A percentile compares a stretch with the other conserved stretches of the same genome.
Evolutionary conservation across 2,888 invertebrate species (phyloP).

Genomic region (Apamea epomidion): DNA sequence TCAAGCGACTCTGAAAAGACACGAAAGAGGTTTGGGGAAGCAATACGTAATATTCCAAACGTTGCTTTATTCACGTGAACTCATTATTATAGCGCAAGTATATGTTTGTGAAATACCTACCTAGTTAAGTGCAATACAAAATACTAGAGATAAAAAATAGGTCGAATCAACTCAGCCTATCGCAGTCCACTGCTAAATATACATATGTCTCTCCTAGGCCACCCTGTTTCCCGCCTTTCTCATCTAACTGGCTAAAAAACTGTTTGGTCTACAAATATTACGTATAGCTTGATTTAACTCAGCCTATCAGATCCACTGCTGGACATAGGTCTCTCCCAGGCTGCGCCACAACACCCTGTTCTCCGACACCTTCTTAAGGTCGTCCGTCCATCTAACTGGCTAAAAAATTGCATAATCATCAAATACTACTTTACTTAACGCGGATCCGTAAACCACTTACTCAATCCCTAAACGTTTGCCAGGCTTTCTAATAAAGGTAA

Average conservation of each 20-base stretch:
- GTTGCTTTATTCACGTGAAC: background rate
- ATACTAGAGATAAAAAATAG: too few relatives aligned
- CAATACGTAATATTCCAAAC: background rate
- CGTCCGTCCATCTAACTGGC: background rate
- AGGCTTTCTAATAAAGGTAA: slow-evolving; percentile 54
- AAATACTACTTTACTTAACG: background rate
- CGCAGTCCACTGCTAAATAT: too few relatives aligned
- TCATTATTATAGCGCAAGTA: background rate
- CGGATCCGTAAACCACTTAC: slow-evolving; percentile 27
- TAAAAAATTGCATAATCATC: background rate
- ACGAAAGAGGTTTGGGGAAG: background rate
- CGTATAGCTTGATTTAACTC: too few relatives aligned
- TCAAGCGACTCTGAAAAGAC: background rate
- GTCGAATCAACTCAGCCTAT: too few relatives aligned
- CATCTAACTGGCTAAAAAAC: too few relatives aligned
- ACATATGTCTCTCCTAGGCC: too few relatives aligned
- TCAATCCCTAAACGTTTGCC: slow-evolving; percentile 41
- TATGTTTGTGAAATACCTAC: background rate
- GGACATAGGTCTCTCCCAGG: background rate
- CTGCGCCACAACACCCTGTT: background rate
- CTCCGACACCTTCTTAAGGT: background rate
- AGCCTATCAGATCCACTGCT: too few relatives aligned
- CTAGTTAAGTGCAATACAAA: background rate
- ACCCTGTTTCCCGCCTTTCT: too few relatives aligned
- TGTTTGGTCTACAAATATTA: too few relatives aligned